Evolutionary conservation across 2,888 invertebrate species (phyloP).

Genomic region (Pterostichus madidus): DNA sequence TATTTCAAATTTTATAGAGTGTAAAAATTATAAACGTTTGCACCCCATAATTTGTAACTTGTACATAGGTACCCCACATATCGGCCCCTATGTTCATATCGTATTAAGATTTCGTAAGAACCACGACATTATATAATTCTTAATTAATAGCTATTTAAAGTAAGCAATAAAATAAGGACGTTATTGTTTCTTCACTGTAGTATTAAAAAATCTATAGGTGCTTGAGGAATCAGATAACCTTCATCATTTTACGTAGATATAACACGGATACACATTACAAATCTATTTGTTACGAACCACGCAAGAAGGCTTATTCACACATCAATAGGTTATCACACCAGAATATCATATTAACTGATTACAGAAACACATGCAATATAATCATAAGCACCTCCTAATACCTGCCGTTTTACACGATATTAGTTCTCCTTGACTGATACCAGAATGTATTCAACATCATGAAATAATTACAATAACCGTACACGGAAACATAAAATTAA

Average conservation of each 20-base stretch:
- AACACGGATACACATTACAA: not conserved
- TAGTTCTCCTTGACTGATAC: not conserved
- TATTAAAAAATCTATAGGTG: too few species aligned
- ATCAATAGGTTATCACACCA: not conserved
- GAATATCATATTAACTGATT: not conserved
- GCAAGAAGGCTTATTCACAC: not conserved
- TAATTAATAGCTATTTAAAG: too few species aligned
- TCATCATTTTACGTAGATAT: not conserved
- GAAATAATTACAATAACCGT: not conserved
- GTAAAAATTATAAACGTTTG: too few species aligned
- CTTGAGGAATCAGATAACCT: not conserved
- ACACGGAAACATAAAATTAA: not conserved
- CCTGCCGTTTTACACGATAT: not conserved
- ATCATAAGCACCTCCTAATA: not conserved
- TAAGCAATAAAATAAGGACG: too few species aligned
- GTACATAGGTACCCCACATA: too few species aligned
- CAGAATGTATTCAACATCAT: not conserved
- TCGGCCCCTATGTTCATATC: too few species aligned
- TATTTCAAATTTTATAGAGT: too few species aligned
- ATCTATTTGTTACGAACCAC: not conserved
- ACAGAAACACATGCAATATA: not conserved
- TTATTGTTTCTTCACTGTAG: too few species aligned
- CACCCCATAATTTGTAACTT: too few species aligned
- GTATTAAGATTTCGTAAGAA: too few species aligned
- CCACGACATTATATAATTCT: too few species aligned